Conservation (phyloP, 2,797 vertebrate species). For the Sebastes diploproa region DNA sequence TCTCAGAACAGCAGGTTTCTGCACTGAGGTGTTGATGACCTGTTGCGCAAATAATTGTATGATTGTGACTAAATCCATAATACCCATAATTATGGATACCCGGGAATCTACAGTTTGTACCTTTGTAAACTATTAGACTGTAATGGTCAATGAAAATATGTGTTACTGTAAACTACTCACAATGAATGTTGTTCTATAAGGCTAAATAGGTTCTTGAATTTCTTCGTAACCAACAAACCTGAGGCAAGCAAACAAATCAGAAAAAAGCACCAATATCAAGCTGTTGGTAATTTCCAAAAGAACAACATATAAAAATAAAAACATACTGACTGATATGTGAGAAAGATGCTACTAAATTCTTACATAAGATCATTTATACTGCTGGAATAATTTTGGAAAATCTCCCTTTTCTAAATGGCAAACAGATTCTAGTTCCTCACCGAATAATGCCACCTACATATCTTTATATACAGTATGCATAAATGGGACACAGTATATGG, state of each 20-base stretch:
- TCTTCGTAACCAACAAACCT: background rate
- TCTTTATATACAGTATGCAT: constrained; percentile 9
- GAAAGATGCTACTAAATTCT: background rate
- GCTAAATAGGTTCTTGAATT: background rate
- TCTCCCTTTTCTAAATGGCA: background rate
- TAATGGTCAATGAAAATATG: background rate
- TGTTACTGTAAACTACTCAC: background rate
- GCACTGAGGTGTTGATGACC: constrained; percentile 35
- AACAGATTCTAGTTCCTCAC: background rate
- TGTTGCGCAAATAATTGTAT: constrained; percentile 40
- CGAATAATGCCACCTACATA: background rate
- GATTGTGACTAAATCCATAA: constrained; percentile 4
- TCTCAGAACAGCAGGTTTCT: constrained; percentile 38
- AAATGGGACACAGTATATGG: constrained; percentile 26
- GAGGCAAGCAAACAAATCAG: background rate
- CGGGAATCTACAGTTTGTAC: background rate
- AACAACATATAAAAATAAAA: background rate
- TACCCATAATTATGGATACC: background rate
- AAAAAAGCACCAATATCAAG: background rate
- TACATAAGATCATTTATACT: background rate
- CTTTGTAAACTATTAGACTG: background rate
- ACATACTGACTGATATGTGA: background rate
- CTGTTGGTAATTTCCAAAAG: background rate
- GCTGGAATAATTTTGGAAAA: background rate
- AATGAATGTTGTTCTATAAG: background rate